Percentiles rank a stretch among this genome's conserved stretches.
These are phyloP conservation scores for Hyles euphorbiae DNA, from an alignment of 1,140 invertebrate genomes.

Conservation along the genomic window DNA sequence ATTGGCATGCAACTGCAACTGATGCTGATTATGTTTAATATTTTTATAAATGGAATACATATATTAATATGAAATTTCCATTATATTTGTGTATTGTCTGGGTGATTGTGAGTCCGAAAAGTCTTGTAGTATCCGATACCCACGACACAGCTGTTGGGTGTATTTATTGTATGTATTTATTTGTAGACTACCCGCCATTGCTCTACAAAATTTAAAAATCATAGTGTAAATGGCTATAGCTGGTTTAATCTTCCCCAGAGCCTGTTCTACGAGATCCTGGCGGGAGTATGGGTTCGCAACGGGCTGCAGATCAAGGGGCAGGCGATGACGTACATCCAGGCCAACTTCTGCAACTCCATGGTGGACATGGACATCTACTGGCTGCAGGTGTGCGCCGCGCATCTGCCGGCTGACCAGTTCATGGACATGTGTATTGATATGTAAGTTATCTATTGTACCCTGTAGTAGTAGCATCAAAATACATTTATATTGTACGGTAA, in stretches of 20 bases:
- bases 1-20: too few species aligned
- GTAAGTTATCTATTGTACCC: slow-evolving; percentile 71
- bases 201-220: too few species aligned
- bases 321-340: slow-evolving; percentile 99
- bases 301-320: slow-evolving; percentile 98
- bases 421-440: slow-evolving; percentile 91
- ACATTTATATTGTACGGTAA: background rate
- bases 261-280: slow-evolving; percentile 95
- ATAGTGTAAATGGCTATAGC: background rate
- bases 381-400: slow-evolving; percentile 93
- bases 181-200: too few species aligned
- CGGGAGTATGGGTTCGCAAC: slow-evolving; percentile 96
- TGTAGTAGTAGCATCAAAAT: background rate
- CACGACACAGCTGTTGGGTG: too few species aligned
- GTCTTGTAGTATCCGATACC: too few species aligned
- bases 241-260: slow-evolving; percentile 77
- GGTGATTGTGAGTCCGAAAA: too few species aligned
- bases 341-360: slow-evolving; percentile 99
- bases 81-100: too few species aligned
- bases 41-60: too few species aligned
- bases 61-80: too few species aligned
- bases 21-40: too few species aligned
- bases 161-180: too few species aligned
- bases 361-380: slow-evolving; percentile 97
- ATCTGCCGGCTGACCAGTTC: slow-evolving; percentile 90